These are phyloP conservation scores for Ramphastos sulfuratus DNA, from an alignment of 2,113 vertebrate species.

Conservation along the genomic window DNA sequence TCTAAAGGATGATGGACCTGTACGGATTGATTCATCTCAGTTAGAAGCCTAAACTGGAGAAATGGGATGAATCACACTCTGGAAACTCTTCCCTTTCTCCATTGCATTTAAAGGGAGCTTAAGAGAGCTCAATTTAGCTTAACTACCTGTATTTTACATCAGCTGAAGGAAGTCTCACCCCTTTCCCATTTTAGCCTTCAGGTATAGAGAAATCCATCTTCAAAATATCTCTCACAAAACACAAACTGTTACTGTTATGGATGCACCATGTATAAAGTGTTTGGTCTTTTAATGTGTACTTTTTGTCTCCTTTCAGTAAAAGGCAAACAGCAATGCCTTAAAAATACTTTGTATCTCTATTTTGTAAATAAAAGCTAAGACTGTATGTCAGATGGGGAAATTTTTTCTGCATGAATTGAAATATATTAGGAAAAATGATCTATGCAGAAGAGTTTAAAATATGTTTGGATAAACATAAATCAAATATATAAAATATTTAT, in stretches of 20 bases:
- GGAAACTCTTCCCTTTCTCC: background rate
- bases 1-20: background rate
- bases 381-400: background rate
- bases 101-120: background rate
- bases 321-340: background rate
- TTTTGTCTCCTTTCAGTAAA: background rate
- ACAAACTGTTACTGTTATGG: background rate
- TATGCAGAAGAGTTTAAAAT: background rate
- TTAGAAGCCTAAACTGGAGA: background rate
- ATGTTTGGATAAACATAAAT: background rate
- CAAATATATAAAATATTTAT: too few relatives aligned
- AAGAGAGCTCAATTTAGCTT: background rate
- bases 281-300: background rate
- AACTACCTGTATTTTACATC: background rate
- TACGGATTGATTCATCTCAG: background rate
- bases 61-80: background rate
- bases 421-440: background rate
- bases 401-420: background rate
- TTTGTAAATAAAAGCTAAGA: background rate
- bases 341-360: background rate
- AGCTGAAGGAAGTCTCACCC: background rate
- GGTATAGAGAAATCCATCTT: background rate
- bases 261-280: background rate
- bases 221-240: background rate
- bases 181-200: background rate